Base-by-base conservation (phyloP, 2,888 invertebrate genomes). In the Apamea sordens region DNA sequence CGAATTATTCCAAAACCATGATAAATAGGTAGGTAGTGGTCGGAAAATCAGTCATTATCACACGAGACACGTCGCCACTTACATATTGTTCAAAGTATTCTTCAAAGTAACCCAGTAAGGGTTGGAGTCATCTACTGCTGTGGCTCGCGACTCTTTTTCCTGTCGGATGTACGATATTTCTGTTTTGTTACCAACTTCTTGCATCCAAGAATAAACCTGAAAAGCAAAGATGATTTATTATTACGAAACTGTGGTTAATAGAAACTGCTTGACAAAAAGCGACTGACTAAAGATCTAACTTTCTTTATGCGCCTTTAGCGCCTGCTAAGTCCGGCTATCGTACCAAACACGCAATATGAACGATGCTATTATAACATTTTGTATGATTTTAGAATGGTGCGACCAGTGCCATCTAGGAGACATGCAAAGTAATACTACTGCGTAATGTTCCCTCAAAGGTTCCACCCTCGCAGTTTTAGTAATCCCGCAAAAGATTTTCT, bases 31-130 rank as follows among this genome's bases (percentile, higher is more conserved):
- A n/a, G n/a, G n/a, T n/a, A n/a, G 10, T 24, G 32, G 10, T n/a
- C 18, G 36, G n/a, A 24, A 32, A 59, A 64, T n/a, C n/a, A 65
- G 32, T 64, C 15, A 59, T 8, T 32, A n/a, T 36, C 11, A 65
- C n/a, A 1, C 36, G 56, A 36, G 11, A 36, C 63, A 70, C 11
- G 15, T 71, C 36, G 11, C 6, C 50, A 92, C 94, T 93, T 88
- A 95, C 96, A 95, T 90, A 13, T 92, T 89, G 53, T 97, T 96
- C n/a, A 97, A 92, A 0, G 97, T 96, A 41, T 94, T 92, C 81
- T 97, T 97, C 90, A 98, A 97, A 11, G 98, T 97, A 4, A 96
- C 89, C 98, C 98, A 98, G 94, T 97, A 98, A 0, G 96, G 96
- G 92, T 98, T 98, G 1, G 95, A 94, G 4, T 97, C 94, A 84